These are phyloP conservation scores for Orycteropus afer DNA, from an alignment of 2,113 vertebrate genomes.

Conservation along the genomic window DNA sequence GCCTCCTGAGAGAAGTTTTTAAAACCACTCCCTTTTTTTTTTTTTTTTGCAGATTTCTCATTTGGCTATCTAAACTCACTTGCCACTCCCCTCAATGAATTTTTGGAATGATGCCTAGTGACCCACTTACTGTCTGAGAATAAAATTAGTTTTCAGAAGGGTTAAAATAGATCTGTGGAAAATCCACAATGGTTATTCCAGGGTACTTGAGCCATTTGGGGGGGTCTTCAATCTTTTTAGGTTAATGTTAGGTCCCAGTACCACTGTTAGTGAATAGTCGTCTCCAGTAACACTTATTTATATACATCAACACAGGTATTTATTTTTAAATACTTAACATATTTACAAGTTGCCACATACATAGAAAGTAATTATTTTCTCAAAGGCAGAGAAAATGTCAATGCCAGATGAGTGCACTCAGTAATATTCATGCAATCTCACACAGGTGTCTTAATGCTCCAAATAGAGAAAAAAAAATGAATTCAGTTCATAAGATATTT, in stretches of 20 bases:
- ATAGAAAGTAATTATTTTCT: slow-evolving; percentile 16
- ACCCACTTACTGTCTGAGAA: not conserved
- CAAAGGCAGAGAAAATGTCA: not conserved
- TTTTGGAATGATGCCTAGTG: not conserved
- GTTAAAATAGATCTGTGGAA: not conserved
- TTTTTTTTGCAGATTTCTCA: not conserved
- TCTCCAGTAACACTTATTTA: not conserved
- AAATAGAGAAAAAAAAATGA: not conserved
- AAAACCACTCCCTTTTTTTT: not conserved
- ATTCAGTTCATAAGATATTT: not conserved
- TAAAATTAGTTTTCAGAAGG: not conserved
- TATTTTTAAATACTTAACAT: not conserved
- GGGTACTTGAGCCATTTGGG: not conserved
- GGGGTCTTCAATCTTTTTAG: not conserved
- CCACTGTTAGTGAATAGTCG: not conserved
- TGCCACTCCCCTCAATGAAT: not conserved
- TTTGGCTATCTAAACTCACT: not conserved
- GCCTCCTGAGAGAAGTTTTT: not conserved
- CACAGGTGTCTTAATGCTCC: not conserved
- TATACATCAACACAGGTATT: not conserved
- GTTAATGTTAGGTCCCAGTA: not conserved
- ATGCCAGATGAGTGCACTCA: not conserved
- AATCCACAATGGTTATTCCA: not conserved
- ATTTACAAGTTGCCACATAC: not conserved
- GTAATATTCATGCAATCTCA: not conserved